Evolutionary conservation across 2,113 vertebrate genomes (phyloP).

Genomic region (Cyprichromis sp.): DNA sequence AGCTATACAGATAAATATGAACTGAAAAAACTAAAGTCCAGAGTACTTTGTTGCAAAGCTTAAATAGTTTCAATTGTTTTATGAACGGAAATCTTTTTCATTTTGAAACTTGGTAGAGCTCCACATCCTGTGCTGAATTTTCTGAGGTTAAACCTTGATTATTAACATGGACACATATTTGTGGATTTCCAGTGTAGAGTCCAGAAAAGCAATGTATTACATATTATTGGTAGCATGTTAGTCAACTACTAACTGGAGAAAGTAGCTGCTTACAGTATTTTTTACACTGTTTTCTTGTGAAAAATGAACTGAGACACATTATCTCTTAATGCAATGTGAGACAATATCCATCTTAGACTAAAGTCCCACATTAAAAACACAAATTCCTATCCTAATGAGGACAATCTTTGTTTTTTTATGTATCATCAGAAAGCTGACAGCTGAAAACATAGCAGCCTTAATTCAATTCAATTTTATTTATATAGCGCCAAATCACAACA

Average conservation of each 20-base stretch:
- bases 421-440: not conserved
- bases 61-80: not conserved
- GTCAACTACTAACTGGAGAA: not conserved
- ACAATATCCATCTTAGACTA: not conserved
- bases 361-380: not conserved
- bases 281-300: not conserved
- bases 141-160: not conserved
- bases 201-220: not conserved
- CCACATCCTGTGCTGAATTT: not conserved
- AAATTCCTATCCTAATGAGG: not conserved
- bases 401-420: not conserved
- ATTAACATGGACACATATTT: not conserved
- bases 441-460: not conserved
- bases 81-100: accelerated
- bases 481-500: no score
- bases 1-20: not conserved
- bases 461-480: no score
- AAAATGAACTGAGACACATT: not conserved
- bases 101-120: not conserved
- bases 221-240: not conserved
- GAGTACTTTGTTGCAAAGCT: not conserved
- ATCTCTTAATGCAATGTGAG: not conserved
- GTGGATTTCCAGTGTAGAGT: not conserved
- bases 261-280: not conserved
- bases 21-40: not conserved